Evolutionary conservation across 37 sponge, comb jelly and placozoan genomes (phyloP), one percentile per base, ranked within the genome.

Genomic region (Halisarca cf. caerulea): DNA sequence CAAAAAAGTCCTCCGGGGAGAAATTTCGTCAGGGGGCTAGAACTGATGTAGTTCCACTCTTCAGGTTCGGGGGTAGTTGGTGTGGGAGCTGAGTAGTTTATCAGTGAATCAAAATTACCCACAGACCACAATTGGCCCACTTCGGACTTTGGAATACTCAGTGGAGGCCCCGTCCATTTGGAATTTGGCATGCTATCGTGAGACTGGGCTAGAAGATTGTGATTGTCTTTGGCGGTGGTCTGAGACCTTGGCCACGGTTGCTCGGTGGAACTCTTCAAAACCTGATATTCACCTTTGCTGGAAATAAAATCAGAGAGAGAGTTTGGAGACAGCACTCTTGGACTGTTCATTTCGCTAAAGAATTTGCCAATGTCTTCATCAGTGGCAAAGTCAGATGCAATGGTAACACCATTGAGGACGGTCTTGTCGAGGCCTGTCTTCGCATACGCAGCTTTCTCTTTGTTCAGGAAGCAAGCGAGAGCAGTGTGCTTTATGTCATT

Each of bases 1-100:
- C 77, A 88, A 62, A 92, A 80, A 24, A 92, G 66, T 23, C 89
- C 93, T 83, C 86, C 86, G 59, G 93, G 93, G 34, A 92, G 81
- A 44, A 86, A 80, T 0, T 87, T 80, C 14, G 84, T 71, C 40
- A 88, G 59, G 34, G 87, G 84, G 32, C 78, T 84, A 30, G 85
- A 41, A 38, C 83, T 83, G 25, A 73, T 71, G 28, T 74, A 37
- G 45, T 23, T 74, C 77, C 77, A 74, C 0, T 74, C 77, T 2
- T 74, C 77, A 23, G 45, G 38, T 36, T 74, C 77, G 18, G 77
- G 77, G 1, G 77, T 74, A 20, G 77, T 74, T 37, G 77, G 77
- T 5, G 77, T 74, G 42, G 77, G 44, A 9, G 77, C 43, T 7
- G 39, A 36, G 24, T 44, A 74, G 45, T 40, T 40, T 0, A 74